Base-by-base conservation (phyloP, 2,113 vertebrate genomes). In the Brevimyrus niger region DNA sequence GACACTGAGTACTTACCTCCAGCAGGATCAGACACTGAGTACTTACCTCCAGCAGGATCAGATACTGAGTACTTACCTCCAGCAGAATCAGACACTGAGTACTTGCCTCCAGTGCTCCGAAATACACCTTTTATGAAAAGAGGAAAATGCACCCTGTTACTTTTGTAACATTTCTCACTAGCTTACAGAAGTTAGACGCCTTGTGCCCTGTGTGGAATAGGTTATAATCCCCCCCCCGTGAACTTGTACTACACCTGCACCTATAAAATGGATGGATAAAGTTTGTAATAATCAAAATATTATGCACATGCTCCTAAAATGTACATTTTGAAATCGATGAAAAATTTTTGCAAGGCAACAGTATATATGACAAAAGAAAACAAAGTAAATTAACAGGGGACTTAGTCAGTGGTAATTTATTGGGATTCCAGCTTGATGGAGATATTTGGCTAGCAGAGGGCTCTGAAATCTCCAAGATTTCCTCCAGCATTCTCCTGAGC, bases 341-440 rank as follows among this genome's bases (percentile, higher is more conserved):
- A 82, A 42, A 82, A 82, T 44, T 10, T 82, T 44, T 82, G 65
- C 65, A 73, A 73, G 27, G 27, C n/a, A 17, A 38, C 42, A 82
- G 38, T 82, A 44, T 38, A 42, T 19, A 8, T 44, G 17, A 82
- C 76, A 19, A 82, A 82, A 82, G 19, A 82, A 82, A 23, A 21
- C 19, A 27, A 85, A 51, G 17, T 27, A n/a, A 85, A 85, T n/a
- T 27, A 47, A 31, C 15, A 0, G 48, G 48, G 87, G 47, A 55
- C n/a, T 86, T 48, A 88, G 86, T 47, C 46, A 65, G 87, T 55
- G 82, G 21, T 91, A 47, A 91, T 88, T 92, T 88, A 61, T 38
- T 84, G 91, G 73, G 87, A 87, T 35, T 61, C 44, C 65, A 27
- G 48, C 53, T 11, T 85, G 88, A 89, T 19, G 46, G 82, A 90